Percentiles rank a stretch among this genome's conserved stretches.
These are phyloP conservation scores for Esperia sulphurella DNA, from an alignment of 2,888 invertebrate genomes.

Conservation along the genomic window DNA sequence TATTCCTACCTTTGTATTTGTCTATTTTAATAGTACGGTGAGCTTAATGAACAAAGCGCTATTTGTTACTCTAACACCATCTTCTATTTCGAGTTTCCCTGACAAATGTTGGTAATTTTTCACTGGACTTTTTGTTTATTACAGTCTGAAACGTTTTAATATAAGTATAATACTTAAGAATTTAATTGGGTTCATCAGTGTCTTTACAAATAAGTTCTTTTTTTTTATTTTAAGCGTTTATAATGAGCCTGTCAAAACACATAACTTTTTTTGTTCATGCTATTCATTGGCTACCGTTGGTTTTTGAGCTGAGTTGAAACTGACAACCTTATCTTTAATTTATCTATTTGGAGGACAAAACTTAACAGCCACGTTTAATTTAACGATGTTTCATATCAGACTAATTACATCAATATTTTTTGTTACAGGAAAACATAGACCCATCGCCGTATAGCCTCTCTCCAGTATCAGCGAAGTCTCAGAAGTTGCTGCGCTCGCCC, in stretches of 20 bases:
- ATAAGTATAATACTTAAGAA: not conserved
- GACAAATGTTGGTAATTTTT: slow-evolving; percentile 29
- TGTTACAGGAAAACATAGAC: slow-evolving; percentile 86
- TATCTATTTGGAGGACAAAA: slow-evolving; percentile 2
- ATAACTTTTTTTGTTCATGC: slow-evolving; percentile 22
- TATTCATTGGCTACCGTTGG: slow-evolving; percentile 30
- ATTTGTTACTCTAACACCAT: slow-evolving; percentile 55
- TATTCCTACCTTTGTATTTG: slow-evolving; percentile 21
- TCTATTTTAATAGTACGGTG: slow-evolving; percentile 45
- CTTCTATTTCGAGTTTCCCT: slow-evolving; percentile 21
- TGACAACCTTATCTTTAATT: slow-evolving; percentile 4
- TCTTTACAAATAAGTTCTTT: slow-evolving; percentile 37
- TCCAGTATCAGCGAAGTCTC: slow-evolving; percentile 96
- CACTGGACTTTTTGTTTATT: slow-evolving; percentile 18
- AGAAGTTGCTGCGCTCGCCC: slow-evolving; percentile 95
- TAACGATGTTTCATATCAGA: not conserved
- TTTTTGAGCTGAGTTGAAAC: slow-evolving; percentile 20
- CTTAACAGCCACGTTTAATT: not conserved
- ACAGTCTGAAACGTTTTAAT: not conserved
- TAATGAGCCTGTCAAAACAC: slow-evolving; percentile 47
- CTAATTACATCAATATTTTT: slow-evolving; percentile 11
- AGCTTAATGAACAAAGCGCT: slow-evolving; percentile 49
- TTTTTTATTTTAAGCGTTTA: slow-evolving; percentile 12
- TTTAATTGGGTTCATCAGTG: slow-evolving; percentile 9
- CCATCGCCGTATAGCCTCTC: slow-evolving; percentile 96